A percentile compares a stretch with the other conserved stretches of the same genome.
Evolutionary conservation across 2,797 vertebrate genomes (phyloP).

Genomic region (Sarcophilus harrisii): DNA sequence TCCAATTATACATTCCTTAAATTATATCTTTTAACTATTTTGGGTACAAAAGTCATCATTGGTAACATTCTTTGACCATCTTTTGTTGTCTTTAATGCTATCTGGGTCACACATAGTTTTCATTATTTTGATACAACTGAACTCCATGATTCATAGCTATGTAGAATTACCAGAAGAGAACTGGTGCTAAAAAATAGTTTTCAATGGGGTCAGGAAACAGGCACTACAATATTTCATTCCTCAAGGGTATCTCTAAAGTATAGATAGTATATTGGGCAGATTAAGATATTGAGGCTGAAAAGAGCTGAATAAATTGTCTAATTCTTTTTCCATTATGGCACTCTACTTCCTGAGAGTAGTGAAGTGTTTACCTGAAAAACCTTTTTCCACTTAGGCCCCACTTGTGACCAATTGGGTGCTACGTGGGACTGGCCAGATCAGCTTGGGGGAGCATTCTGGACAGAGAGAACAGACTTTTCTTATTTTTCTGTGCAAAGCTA

Average conservation of each 20-base stretch:
- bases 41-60: neutral
- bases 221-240: neutral
- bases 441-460: neutral
- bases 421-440: neutral
- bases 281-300: neutral
- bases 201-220: neutral
- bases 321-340: neutral
- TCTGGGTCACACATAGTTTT: neutral
- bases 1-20: neutral
- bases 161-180: neutral
- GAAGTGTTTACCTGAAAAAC: neutral
- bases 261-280: neutral
- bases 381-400: fast-evolving
- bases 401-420: neutral
- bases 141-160: neutral
- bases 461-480: neutral
- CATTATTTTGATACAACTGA: neutral
- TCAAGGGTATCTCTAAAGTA: neutral
- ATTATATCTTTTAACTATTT: neutral
- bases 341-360: neutral
- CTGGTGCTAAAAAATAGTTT: neutral
- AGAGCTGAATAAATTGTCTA: neutral
- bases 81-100: neutral
- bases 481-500: neutral
- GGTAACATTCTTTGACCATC: neutral